Evolutionary conservation across 1,140 invertebrate genomes (phyloP).

Genomic region (Paraescarpia echinospica): DNA sequence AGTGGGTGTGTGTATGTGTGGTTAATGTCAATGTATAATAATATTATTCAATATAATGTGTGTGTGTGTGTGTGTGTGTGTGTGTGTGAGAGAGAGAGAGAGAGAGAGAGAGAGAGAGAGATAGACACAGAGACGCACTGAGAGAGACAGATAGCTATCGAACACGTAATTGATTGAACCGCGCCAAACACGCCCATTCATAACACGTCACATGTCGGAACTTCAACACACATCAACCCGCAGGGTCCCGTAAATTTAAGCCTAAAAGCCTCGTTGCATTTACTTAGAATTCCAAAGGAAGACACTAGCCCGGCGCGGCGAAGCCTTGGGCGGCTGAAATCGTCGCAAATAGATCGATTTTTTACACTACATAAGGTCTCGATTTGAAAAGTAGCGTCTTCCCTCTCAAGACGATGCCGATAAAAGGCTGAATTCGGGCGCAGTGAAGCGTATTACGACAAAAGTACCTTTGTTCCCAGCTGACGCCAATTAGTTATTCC

Average conservation of each 20-base stretch:
- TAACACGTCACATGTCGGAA: background rate
- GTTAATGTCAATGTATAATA: too few relatives aligned
- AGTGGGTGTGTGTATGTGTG: too few relatives aligned
- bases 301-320: background rate
- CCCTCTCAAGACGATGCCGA: background rate
- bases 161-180: background rate
- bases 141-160: background rate
- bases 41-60: too few relatives aligned
- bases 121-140: too few relatives aligned
- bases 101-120: too few relatives aligned
- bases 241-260: background rate
- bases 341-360: background rate
- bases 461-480: background rate
- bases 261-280: background rate
- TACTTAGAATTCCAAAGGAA: background rate
- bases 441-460: background rate
- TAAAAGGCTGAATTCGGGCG: background rate
- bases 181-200: background rate
- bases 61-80: too few relatives aligned
- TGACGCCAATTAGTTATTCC: background rate
- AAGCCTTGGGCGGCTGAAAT: background rate
- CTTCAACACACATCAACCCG: background rate
- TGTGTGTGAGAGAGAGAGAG: too few relatives aligned
- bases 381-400: background rate
- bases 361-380: background rate